phyloP scores from a whole-genome alignment of 2,113 vertebrate genomes.

The Dicrurus megarhynchus region DNA sequence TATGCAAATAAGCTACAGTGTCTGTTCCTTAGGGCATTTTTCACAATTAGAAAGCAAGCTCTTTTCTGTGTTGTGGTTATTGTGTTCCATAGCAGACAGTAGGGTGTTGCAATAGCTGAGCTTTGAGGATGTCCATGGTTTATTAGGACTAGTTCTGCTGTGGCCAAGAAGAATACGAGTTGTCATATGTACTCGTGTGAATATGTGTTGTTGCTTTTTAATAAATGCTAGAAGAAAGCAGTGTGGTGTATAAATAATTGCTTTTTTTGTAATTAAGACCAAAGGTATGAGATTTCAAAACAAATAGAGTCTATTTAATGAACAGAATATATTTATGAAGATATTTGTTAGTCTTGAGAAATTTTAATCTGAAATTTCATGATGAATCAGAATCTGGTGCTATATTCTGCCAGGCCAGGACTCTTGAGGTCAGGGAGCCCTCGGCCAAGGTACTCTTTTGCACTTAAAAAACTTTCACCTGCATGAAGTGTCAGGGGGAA shows the following conservation, averaged over 20 bases:
- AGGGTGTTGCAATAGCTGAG: not conserved
- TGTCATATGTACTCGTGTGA: not conserved
- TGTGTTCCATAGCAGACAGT: not conserved
- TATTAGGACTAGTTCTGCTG: not conserved
- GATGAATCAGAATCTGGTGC: not conserved
- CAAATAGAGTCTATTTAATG: not conserved
- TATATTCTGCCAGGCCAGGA: not conserved
- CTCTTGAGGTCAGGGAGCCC: not conserved
- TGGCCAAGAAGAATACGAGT: not conserved
- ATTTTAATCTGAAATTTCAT: not conserved
- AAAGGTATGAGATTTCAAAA: not conserved
- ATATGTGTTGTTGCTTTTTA: not conserved
- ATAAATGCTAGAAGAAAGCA: not conserved
- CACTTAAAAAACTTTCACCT: not conserved
- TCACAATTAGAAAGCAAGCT: not conserved
- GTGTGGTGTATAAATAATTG: not conserved
- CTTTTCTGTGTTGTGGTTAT: not conserved
- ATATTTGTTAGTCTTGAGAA: not conserved
- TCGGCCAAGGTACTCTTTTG: not conserved
- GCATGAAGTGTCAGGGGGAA: not conserved
- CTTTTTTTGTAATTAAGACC: not conserved
- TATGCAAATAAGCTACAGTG: not conserved
- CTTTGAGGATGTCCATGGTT: not conserved
- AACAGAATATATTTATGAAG: not conserved
- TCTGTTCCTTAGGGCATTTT: not conserved